Percentiles rank a stretch among this genome's conserved stretches.
Conservation (phyloP, 2,113 vertebrate species). For the Carettochelys insculpta region DNA sequence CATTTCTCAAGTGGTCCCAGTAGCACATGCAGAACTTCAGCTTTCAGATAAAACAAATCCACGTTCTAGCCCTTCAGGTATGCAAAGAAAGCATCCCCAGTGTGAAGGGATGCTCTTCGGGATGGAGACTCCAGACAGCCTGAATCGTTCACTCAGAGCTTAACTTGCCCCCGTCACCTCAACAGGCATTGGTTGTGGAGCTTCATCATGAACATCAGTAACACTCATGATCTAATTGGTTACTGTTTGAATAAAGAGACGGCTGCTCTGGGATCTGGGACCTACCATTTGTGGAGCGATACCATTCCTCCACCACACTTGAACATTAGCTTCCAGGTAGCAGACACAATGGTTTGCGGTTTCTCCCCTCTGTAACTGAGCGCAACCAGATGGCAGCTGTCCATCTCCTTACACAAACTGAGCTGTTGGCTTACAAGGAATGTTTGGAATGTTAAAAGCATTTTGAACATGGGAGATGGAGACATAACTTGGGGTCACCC, state of each 20-base stretch:
- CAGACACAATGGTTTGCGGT: not conserved
- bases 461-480: slow-evolving; percentile 8
- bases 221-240: not conserved
- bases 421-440: not conserved
- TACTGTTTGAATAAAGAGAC: not conserved
- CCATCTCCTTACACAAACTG: not conserved
- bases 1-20: not conserved
- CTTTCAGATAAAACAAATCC: not conserved
- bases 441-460: not conserved
- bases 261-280: not conserved
- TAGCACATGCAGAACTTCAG: not conserved
- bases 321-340: not conserved
- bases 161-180: not conserved
- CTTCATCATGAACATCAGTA: not conserved
- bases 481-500: not conserved
- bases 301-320: not conserved
- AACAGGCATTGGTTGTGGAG: rapidly evolving
- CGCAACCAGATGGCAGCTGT: not conserved
- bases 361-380: rapidly evolving
- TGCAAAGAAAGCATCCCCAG: not conserved
- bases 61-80: slow-evolving; percentile 4
- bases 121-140: not conserved
- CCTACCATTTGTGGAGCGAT: not conserved
- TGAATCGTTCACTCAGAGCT: not conserved
- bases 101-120: rapidly evolving